Evolutionary conservation across 1,140 invertebrate genomes (phyloP), one percentile per base, ranked within the genome.

Genomic region (Acromyrmex heyeri): DNA sequence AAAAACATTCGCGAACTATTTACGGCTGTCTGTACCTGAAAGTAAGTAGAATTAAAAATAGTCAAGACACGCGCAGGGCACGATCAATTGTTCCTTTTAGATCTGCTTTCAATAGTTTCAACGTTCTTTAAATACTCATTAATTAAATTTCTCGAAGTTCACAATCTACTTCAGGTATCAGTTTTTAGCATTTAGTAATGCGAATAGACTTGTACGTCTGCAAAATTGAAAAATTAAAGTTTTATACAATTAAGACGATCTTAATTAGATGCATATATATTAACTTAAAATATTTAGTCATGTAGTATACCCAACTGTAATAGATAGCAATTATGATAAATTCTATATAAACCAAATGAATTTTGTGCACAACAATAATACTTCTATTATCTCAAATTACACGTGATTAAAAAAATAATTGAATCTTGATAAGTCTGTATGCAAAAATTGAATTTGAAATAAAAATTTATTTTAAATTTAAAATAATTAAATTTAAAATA

Each of bases 11-110:
- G n/a, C 53, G 0, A 18, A 48, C 1, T 81, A 81, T 61, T 83
- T 50, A 34, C 16, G 3, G 16, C 21, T 24, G 24, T 50, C 57
- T 24, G 4, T 34, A 73, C 6, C 1, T 44, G 38, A 21, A 59
- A 48, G 18, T 48, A 12, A 57, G 38, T 44, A 5, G 14, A 59
- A 59, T 72, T 12, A 82, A 62, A 61, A 82, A 73, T 82, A 73
- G 55, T 18, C 12, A 30, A 65, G 18, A 30, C 12, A 3, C 18
- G 27, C 27, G 27, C 24, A 34, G 6, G 30, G 30, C 30, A 7
- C 24, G 30, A 57, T 59, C 10, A 59, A 14, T 59, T 72, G 24
- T 72, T 30, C 18, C 18, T 82, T 82, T 82, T 81, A 81, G 34
- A 82, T 59, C 27, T 16, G 24, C 34, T 59, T 82, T 30, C 79